Evolutionary conservation across 2,888 invertebrate species (phyloP), one percentile per base, ranked within the genome.

Genomic region (Epicampocera succincta): DNA sequence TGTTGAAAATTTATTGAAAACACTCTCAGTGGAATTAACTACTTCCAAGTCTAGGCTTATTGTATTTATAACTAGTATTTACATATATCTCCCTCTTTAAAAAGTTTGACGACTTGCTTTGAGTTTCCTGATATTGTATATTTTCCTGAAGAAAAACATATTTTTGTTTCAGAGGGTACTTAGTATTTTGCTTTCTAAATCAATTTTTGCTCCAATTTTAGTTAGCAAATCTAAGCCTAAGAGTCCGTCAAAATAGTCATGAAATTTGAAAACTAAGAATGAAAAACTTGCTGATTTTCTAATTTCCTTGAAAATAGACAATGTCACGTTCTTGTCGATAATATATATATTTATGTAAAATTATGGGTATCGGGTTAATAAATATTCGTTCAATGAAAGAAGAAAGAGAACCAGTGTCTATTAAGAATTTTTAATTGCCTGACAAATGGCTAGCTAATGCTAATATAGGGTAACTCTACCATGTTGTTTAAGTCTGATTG

Each of bases 371-470:
- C n/a, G n/a, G n/a, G n/a, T n/a, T n/a, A n/a, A n/a, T n/a, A n/a
- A n/a, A n/a, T n/a, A n/a, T n/a, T n/a, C n/a, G n/a, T n/a, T n/a
- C n/a, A n/a, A n/a, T n/a, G n/a, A n/a, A n/a, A n/a, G n/a, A n/a
- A n/a, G n/a, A n/a, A n/a, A n/a, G n/a, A n/a, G n/a, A n/a, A n/a
- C n/a, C n/a, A n/a, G n/a, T n/a, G n/a, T n/a, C n/a, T n/a, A n/a
- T n/a, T n/a, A n/a, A n/a, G n/a, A n/a, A n/a, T n/a, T n/a, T n/a
- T 52, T 29, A 78, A 29, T 29, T 40, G 73, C 8, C 56, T 42
- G 1, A 71, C 80, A 40, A 74, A 78, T 40, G 81, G 71, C 0
- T 68, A 72, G 3, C 40, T 29, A 12, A 80, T 66, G n/a, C 71
- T 72, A 6, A 74, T 74, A 44, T 77, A 83, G n/a, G 73, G 65